A percentile compares a stretch with the other conserved stretches of the same genome.
phyloP scores from a whole-genome alignment of 2,888 invertebrate genomes.

The Lithosia quadra region DNA sequence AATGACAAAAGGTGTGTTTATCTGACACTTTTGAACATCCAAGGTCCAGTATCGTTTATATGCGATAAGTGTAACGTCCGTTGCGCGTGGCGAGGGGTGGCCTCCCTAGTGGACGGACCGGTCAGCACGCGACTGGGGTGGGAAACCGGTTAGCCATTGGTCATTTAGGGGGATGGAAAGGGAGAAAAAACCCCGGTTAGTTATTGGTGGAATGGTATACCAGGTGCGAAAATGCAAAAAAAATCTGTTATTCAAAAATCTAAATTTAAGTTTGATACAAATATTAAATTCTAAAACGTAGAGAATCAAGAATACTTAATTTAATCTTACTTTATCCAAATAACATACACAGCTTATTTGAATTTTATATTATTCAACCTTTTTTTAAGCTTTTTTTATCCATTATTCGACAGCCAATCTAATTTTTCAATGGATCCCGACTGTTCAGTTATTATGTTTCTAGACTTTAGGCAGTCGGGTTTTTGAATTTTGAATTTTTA shows the following conservation, averaged over 20 bases:
- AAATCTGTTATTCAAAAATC: not conserved
- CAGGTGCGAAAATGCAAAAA: conserved; percentile 70
- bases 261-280: not conserved
- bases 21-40: conserved; percentile 77
- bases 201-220: conserved; percentile 67
- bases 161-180: conserved; percentile 62
- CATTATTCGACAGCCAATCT: no score
- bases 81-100: conserved; percentile 58
- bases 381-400: no score
- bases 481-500: no score
- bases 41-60: conserved; percentile 79
- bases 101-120: conserved; percentile 58
- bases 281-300: not conserved
- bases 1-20: conserved; percentile 76
- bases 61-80: conserved; percentile 62
- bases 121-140: conserved; percentile 70
- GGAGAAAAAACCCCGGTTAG: conserved; percentile 34
- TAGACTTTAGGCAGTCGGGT: no score
- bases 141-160: conserved; percentile 82
- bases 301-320: not conserved
- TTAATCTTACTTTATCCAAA: no score
- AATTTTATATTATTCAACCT: not conserved
- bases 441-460: no score
- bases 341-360: no score
- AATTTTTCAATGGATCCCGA: no score